A percentile compares a stretch with the other conserved stretches of the same genome.
Conservation (phyloP, 2,797 vertebrate genomes). For the Mustela erminea region DNA sequence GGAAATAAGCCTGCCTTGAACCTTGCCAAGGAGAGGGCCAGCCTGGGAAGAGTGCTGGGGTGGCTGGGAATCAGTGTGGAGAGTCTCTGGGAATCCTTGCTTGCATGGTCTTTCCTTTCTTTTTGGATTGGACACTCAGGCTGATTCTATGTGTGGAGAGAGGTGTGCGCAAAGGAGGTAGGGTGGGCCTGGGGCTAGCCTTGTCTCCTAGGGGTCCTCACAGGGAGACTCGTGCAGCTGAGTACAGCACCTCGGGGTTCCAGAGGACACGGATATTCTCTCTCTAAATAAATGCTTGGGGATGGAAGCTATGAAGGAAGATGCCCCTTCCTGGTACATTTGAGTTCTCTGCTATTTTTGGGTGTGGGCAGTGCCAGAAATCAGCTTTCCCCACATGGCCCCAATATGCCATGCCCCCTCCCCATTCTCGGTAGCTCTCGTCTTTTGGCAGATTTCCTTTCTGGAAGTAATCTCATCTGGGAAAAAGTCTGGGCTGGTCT, state of each 20-base stretch:
- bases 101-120: neutral
- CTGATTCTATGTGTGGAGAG: neutral
- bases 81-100: neutral
- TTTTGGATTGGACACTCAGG: neutral
- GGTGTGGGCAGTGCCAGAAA: conserved; percentile 22
- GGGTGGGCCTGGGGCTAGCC: neutral
- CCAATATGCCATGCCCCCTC: neutral
- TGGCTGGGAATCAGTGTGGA: neutral
- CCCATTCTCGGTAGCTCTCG: conserved; percentile 32
- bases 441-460: conserved; percentile 67
- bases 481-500: conserved; percentile 26
- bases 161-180: neutral
- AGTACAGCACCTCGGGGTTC: neutral
- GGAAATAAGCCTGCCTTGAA: conserved; percentile 73
- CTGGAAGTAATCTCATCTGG: conserved; percentile 64
- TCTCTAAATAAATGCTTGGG: neutral
- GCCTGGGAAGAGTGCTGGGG: neutral
- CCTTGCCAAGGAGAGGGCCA: conserved; percentile 19
- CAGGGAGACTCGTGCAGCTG: neutral
- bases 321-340: neutral
- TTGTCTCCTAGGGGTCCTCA: neutral
- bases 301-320: neutral
- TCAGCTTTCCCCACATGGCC: conserved; percentile 36
- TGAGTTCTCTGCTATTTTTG: conserved; percentile 13
- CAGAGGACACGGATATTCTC: neutral